Evolutionary conservation across 2,113 vertebrate genomes (phyloP).

Genomic region (Aegypius monachus): DNA sequence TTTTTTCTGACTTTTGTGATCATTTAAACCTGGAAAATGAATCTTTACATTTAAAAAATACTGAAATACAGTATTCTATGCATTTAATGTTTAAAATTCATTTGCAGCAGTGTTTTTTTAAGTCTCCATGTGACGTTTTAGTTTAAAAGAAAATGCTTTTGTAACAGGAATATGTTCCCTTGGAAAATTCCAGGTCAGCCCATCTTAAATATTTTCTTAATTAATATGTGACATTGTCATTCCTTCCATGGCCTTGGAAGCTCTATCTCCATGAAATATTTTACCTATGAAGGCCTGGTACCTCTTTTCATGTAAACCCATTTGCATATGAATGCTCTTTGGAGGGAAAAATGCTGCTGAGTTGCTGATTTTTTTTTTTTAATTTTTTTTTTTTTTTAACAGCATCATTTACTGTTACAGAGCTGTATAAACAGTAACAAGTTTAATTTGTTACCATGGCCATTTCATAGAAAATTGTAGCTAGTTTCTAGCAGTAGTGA

Average conservation of each 20-base stretch:
- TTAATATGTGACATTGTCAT: not conserved
- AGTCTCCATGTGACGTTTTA: not conserved
- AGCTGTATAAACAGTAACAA: not conserved
- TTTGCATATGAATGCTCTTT: constrained; percentile 9
- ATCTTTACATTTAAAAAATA: not conserved
- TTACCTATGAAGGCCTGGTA: not conserved
- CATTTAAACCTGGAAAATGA: not conserved
- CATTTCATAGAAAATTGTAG: not conserved
- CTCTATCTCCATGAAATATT: not conserved
- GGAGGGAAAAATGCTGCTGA: not conserved
- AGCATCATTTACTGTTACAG: not conserved
- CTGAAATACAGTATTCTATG: not conserved
- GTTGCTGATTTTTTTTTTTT: not conserved
- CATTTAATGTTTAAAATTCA: not conserved
- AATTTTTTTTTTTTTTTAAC: not conserved
- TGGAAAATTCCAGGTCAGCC: not conserved
- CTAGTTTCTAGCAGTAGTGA: not conserved
- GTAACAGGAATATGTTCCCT: not conserved
- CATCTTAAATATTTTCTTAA: not conserved
- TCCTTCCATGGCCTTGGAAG: not conserved
- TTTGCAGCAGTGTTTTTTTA: not conserved
- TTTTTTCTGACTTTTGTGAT: not conserved
- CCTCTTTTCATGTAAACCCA: not conserved
- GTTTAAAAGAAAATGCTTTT: not conserved
- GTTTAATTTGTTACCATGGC: not conserved